Evolutionary conservation across 1,140 invertebrate species (phyloP), one percentile per base, ranked within the genome.

Genomic region (Ceratitis capitata): DNA sequence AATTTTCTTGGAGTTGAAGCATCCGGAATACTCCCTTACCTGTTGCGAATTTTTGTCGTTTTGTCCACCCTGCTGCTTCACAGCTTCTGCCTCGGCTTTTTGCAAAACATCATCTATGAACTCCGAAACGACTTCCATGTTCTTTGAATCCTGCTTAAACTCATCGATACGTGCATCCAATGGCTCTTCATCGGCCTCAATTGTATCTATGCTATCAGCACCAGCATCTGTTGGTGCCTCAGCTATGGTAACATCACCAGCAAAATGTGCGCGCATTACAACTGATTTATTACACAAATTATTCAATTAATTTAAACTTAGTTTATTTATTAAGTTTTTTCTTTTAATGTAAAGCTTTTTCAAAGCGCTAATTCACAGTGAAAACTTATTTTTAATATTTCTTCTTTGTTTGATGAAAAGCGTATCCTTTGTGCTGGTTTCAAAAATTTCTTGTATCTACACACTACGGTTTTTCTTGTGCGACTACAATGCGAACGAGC

Each of bases 261-360:
- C 90, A 85, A 91, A 91, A 86, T 89, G 89, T n/a, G 90, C 90
- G 42, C 89, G 89, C 90, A 91, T 91, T 87, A 88, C 89, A 64
- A 9, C 78, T 58, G 35, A 19, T 82, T 85, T 82, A 78, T 39
- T 26, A 42, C 32, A 23, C 39, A 7, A n/a, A 23, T 61, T 26
- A 19, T 56, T 56, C n/a, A 56, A 5, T 56, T 3, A 56, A 56
- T 56, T 56, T 56, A 19, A n/a, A 26, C 9, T 61, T 23, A 78
- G 45, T 45, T 78, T 26, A 78, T 14, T 45, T 78, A 23, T n/a
- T 47, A 26, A 42, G 7, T 53, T n/a, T 2, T 5, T 56, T n/a
- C 5, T 23, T 56, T 56, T 14, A 53, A 56, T 56, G 23, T 56
- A 23, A 56, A 56, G 51, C 51, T 56, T 69, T 39, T 23, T n/a